Evolutionary conservation across 2,113 vertebrate genomes (phyloP).

Genomic region (Oreochromis aureus): DNA sequence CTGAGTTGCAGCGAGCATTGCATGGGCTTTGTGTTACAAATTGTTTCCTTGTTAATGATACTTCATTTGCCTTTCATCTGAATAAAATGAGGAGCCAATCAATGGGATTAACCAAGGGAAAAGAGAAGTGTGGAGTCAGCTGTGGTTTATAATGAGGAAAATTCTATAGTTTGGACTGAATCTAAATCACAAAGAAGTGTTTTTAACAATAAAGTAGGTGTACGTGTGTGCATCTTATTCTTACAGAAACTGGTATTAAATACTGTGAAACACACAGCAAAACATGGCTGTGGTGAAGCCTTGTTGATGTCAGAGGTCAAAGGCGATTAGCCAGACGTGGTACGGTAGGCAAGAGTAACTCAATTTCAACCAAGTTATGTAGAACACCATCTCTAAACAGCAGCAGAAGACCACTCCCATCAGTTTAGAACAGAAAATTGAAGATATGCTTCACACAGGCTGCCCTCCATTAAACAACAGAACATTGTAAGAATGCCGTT

Average conservation of each 20-base stretch:
- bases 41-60: slow-evolving; percentile 30
- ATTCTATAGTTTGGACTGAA: neutral
- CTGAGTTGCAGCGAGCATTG: neutral
- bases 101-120: slow-evolving; percentile 4
- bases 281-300: neutral
- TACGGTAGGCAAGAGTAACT: neutral
- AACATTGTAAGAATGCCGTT: neutral
- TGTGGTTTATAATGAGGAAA: neutral
- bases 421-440: neutral
- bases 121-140: neutral
- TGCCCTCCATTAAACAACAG: neutral
- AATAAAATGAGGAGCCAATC: slow-evolving; percentile 15
- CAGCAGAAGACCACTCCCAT: neutral
- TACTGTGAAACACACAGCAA: neutral
- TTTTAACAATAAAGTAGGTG: neutral
- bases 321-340: neutral
- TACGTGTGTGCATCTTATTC: neutral
- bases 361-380: neutral
- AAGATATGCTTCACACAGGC: neutral
- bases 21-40: slow-evolving; percentile 4
- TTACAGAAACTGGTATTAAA: neutral
- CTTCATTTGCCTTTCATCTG: slow-evolving; percentile 38
- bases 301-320: neutral
- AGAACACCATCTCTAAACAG: neutral
- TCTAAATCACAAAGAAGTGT: neutral